Base-by-base conservation (phyloP, 1,140 invertebrate genomes). In the Oncopodura yosiiana region DNA sequence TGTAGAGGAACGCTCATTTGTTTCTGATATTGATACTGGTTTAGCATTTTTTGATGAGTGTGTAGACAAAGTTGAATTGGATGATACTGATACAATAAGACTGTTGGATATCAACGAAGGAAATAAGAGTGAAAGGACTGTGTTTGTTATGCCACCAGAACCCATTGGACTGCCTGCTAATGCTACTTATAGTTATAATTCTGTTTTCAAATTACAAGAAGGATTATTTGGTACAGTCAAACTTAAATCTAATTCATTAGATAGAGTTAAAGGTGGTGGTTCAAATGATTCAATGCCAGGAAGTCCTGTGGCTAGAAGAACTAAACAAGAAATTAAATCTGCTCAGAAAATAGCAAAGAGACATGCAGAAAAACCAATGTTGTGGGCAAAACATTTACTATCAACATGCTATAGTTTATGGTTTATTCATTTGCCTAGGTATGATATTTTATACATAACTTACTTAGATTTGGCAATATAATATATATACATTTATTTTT, bases 11-110 rank as follows among this genome's bases (percentile, higher is more conserved):
- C 78, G 94, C 32, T 96, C 92, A 64, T 98, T 99, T 74, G 90
- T 98, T 0, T 94, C 92, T 12, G 93, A 97, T 66, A 91, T 91
- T 69, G 92, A 98, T 74, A 78, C 80, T 14, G 82, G 82, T 59
- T 74, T 99, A 49, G 89, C 92, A 11, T 99, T 99, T 74, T 99
- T 99, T 69, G 95, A 99, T 71, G 93, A 99, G 69, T 98, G 94
- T 68, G 83, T 87, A 1, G 92, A 95, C 71, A 82, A 79, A 69
- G 72, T 69, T 38, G 70, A 70, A 68, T 54, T 56, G 42, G 74
- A 78, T 64, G 75, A 77, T 55, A 69, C 65, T 41, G 76, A 79
- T 63, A 72, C 76, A 49, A 68, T 64, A 38, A 72, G 73, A 57
- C 71, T 93, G 49, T 73, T 94, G 19, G 87, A 90, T 63, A 69